phyloP scores from a whole-genome alignment of 2,113 vertebrate species.

The Silurus glanis region DNA sequence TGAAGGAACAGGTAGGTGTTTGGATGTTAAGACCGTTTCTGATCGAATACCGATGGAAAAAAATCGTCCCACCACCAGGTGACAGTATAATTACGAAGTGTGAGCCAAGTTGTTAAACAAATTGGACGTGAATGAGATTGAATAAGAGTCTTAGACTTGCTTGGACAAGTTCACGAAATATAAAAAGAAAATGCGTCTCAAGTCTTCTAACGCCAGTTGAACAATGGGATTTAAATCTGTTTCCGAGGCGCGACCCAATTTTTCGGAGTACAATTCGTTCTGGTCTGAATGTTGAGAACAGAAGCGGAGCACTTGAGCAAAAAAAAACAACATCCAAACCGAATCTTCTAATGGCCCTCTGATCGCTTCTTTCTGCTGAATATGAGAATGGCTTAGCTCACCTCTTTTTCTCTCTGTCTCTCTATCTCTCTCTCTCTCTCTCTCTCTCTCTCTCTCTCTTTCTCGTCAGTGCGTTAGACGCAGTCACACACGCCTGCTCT shows the following conservation, averaged over 20 bases:
- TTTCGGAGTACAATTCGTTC: slow-evolving; percentile 8
- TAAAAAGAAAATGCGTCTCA: background rate
- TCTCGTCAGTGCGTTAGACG: background rate
- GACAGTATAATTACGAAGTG: background rate
- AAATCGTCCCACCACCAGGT: too few relatives aligned
- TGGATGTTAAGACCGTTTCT: too few relatives aligned
- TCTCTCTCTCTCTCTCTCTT: background rate
- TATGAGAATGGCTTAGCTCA: slow-evolving; percentile 26
- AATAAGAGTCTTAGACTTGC: background rate
- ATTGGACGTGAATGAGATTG: background rate
- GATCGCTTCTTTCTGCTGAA: slow-evolving; percentile 5
- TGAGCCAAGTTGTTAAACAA: background rate
- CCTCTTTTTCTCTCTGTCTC: slow-evolving; percentile 5
- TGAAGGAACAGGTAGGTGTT: too few relatives aligned
- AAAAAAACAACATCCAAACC: slow-evolving; percentile 4
- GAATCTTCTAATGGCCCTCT: slow-evolving; percentile 15
- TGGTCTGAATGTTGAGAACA: slow-evolving; percentile 19
- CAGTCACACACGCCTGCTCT: slow-evolving; percentile 48
- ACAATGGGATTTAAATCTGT: slow-evolving; percentile 11
- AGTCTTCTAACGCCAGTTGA: background rate
- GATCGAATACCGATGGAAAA: too few relatives aligned
- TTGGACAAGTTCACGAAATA: too few relatives aligned
- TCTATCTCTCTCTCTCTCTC: background rate
- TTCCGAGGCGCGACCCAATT: background rate
- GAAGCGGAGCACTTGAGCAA: background rate